phyloP scores from a whole-genome alignment of 2,113 vertebrate genomes.

The Mystacornis crossleyi region DNA sequence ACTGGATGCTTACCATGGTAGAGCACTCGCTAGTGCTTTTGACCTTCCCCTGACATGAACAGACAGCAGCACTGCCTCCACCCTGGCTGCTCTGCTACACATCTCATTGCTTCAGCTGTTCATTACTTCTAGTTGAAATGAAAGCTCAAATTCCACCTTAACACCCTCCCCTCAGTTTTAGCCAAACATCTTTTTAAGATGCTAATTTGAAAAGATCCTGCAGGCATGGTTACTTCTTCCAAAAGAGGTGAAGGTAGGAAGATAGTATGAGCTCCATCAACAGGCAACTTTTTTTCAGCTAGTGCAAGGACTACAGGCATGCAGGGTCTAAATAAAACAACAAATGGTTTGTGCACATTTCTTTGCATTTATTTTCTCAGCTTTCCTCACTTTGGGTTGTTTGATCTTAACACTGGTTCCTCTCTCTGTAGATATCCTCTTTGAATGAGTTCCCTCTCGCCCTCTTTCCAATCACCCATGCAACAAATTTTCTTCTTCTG shows the following conservation, averaged over 20 bases:
- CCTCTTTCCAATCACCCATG: neutral
- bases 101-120: neutral
- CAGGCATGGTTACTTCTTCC: neutral
- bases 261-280: neutral
- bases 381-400: neutral
- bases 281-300: neutral
- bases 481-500: neutral
- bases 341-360: neutral
- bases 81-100: neutral
- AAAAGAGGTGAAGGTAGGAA: neutral
- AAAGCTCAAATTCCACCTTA: neutral
- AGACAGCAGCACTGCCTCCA: neutral
- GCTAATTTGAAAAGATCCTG: neutral
- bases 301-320: neutral
- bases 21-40: neutral
- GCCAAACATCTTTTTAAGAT: neutral
- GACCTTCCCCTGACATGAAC: neutral
- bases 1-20: neutral
- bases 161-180: neutral
- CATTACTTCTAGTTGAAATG: neutral
- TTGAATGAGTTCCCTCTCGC: neutral
- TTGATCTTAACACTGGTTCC: neutral
- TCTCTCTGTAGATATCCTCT: neutral
- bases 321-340: neutral
- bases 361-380: neutral